Base-by-base conservation (phyloP, 1,140 invertebrate genomes). In the Panulirus ornatus region DNA sequence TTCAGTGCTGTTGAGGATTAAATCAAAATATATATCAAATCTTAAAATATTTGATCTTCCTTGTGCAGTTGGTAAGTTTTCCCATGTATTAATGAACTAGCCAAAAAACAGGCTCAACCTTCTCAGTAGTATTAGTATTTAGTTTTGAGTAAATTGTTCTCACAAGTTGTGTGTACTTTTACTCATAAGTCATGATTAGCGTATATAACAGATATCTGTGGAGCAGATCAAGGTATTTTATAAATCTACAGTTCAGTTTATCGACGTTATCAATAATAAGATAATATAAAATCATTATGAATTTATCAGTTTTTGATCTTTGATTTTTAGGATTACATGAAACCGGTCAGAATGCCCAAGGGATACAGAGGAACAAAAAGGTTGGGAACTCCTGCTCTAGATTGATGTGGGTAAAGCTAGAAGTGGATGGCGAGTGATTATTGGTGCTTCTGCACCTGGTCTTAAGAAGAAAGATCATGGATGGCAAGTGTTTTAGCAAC, bases 361-460 rank as follows among this genome's bases (percentile, higher is more conserved):
- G 79, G 79, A 27, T 82, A 82, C 6, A 58, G 79, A 82, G 47
- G 44, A 36, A 82, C 79, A 82, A 82, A 58, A 82, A 73, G 27
- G 47, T 54, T 82, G 79, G 42, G 79, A 82, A 82, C 30, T 44
- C 51, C 16, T 82, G 76, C 5, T 8, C 2, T 73, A 73, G 66
- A 70, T n/a, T n/a, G 66, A 9, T 16, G n/a, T 22, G 16, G 44
- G 44, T 47, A 47, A 47, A 47, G 16, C 8, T 16, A 47, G 16
- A 47, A 47, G 1, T 47, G 44, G 8, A 11, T 47, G 8, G 44
- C 44, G 14, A 14, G 44, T n/a, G n/a, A n/a, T n/a, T n/a, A n/a
- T n/a, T n/a, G n/a, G n/a, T n/a, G n/a, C n/a, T n/a, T n/a, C n/a
- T n/a, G n/a, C n/a, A n/a, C n/a, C n/a, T n/a, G n/a, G n/a, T n/a